These are phyloP conservation scores for Meloidogyne exigua DNA, from an alignment of 1,140 invertebrate genomes.

Conservation along the genomic window DNA sequence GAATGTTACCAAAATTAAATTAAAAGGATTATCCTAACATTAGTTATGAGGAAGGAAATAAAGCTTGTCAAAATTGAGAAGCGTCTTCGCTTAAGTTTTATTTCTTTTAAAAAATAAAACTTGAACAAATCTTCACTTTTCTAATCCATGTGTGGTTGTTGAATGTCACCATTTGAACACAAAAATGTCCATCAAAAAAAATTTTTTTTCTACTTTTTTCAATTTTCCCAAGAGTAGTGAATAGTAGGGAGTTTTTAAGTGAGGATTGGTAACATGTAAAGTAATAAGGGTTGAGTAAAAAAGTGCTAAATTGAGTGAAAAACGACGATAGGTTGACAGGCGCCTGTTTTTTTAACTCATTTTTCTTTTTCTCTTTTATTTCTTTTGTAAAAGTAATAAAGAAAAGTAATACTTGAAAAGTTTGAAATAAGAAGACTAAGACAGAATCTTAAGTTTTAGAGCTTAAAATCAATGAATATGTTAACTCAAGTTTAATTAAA, in stretches of 20 bases:
- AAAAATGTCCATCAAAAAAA: no score
- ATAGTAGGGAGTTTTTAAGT: background rate
- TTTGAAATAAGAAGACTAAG: background rate
- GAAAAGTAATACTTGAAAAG: background rate
- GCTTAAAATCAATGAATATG: no score
- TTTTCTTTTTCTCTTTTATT: background rate
- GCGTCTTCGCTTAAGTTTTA: no score
- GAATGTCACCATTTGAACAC: no score
- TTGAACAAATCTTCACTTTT: no score
- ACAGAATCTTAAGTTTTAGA: no score
- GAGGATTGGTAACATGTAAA: background rate
- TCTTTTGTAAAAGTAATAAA: background rate
- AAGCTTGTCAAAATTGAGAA: background rate
- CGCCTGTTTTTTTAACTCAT: background rate
- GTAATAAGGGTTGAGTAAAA: background rate
- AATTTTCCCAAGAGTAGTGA: background rate
- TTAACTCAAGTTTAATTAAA: no score
- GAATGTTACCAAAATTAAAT: background rate
- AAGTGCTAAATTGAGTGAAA: background rate
- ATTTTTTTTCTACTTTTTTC: no score
- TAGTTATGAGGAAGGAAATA: background rate
- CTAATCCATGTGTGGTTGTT: no score
- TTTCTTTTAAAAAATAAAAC: no score
- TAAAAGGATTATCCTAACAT: background rate
- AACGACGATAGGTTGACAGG: background rate